Evolutionary conservation across 2,113 vertebrate species (phyloP), one percentile per base, ranked within the genome.

Genomic region (Colaptes auratus): DNA sequence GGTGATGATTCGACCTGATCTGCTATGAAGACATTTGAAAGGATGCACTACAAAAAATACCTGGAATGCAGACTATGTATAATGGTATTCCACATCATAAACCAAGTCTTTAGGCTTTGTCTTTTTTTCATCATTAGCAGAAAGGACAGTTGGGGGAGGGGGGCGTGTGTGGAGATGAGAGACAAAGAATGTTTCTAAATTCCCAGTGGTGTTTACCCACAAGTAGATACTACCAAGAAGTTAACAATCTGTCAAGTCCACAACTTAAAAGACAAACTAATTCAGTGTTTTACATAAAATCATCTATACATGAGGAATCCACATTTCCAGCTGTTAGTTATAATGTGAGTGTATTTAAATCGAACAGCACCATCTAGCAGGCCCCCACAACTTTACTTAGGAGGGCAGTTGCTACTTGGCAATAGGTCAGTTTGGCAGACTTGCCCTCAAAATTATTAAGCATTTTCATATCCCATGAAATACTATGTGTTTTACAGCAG

Each of bases 291-390:
- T 84, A 89, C 33, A 59, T 33, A 59, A 90, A 67, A 81, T 39
- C 94, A 95, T 25, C 67, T 33, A 59, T 66, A 79, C 36, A 70
- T 5, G 33, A 92, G 75, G 28, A 90, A 89, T 74, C 66, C 80
- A 77, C 76, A 89, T 91, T 91, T 93, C 89, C 93, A 96, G 92
- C 79, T 95, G 95, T 61, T 93, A 81, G 84, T 8, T 84, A 72
- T 1, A 96, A 84, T 59, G 79, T 59, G 79, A 97, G 83, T 53
- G 84, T 95, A 97, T 96, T 95, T 93, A 97, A 95, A 98, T 97
- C 94, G 91, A 98, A 98, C 86, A 98, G 98, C 98, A 98, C 98
- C 98, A 98, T 97, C 98, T 98, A 98, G 98, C 98, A 97, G 97
- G 96, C 86, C 93, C 95, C 95, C 76, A 42, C 44, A 96, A 97